Percentiles rank a stretch among this genome's conserved stretches.
phyloP scores from a whole-genome alignment of 2,888 invertebrate species.

The Dolichopus griseipennis region DNA sequence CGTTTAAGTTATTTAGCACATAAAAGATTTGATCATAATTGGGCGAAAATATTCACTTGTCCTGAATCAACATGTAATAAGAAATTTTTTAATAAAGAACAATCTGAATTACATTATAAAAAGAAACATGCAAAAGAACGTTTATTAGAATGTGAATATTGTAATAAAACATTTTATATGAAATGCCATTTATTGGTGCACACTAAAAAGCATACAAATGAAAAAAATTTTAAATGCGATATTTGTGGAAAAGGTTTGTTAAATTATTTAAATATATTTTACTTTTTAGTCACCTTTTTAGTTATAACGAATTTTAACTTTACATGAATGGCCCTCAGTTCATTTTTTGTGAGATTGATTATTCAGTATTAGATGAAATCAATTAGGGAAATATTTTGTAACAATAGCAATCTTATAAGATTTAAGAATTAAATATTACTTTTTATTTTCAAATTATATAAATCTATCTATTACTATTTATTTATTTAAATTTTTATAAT shows the following conservation, averaged over 20 bases:
- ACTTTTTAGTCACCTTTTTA: no score
- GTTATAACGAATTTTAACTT: no score
- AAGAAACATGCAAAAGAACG: background rate
- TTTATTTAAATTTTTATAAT: no score
- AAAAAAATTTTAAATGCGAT: background rate
- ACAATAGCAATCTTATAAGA: no score
- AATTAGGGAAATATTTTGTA: no score
- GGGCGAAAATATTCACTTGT: background rate
- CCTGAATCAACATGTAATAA: background rate
- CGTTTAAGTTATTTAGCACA: background rate
- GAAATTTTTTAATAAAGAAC: background rate
- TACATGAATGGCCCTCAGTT: no score
- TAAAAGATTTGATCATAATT: constrained; percentile 2
- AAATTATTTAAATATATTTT: background rate
- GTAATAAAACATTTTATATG: background rate
- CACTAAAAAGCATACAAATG: constrained; percentile 1
- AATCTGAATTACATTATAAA: background rate
- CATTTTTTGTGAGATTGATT: no score
- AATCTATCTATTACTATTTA: no score
- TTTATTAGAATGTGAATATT: background rate
- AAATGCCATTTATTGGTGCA: background rate
- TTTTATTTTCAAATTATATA: no score
- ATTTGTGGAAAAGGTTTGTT: background rate
- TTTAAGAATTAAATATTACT: no score
- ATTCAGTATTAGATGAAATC: no score